Evolutionary conservation across 2,113 vertebrate species (phyloP).

Genomic region (Grammomys surdaster): DNA sequence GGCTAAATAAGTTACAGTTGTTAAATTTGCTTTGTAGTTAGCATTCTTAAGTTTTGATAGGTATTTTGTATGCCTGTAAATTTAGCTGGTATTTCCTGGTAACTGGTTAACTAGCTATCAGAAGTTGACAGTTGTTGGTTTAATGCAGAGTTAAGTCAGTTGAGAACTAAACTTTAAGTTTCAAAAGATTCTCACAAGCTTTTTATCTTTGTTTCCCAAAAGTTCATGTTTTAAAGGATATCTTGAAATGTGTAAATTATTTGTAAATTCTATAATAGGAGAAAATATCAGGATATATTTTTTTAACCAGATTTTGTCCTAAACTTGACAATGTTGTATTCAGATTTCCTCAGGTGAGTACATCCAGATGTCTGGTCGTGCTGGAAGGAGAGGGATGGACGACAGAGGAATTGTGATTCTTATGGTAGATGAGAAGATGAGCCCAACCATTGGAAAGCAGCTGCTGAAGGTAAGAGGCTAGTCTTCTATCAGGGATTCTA

Average conservation of each 20-base stretch:
- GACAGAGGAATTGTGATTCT: conserved; percentile 99
- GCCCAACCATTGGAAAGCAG: conserved; percentile 96
- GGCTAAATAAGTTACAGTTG: neutral
- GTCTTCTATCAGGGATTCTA: neutral
- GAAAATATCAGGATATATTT: neutral
- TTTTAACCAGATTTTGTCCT: conserved; percentile 3
- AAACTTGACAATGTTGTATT: conserved; percentile 59
- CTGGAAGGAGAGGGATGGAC: conserved; percentile 98
- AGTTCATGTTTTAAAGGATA: neutral
- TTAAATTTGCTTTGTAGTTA: neutral
- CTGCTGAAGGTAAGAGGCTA: conserved; percentile 93
- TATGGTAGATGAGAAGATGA: conserved; percentile 99
- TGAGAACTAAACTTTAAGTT: conserved; percentile 43
- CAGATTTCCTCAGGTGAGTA: conserved; percentile 99
- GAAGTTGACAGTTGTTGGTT: neutral
- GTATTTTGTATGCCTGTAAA: neutral
- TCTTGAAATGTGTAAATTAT: neutral
- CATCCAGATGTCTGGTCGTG: conserved; percentile 99
- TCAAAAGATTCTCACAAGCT: neutral
- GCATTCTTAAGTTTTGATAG: neutral
- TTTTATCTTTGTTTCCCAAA: conserved; percentile 4
- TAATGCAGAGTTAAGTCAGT: neutral
- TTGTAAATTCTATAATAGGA: conserved; percentile 29
- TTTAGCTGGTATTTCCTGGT: neutral
- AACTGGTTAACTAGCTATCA: neutral